These are phyloP conservation scores for Mustela erminea DNA, from an alignment of 2,797 vertebrate species.

Conservation along the genomic window DNA sequence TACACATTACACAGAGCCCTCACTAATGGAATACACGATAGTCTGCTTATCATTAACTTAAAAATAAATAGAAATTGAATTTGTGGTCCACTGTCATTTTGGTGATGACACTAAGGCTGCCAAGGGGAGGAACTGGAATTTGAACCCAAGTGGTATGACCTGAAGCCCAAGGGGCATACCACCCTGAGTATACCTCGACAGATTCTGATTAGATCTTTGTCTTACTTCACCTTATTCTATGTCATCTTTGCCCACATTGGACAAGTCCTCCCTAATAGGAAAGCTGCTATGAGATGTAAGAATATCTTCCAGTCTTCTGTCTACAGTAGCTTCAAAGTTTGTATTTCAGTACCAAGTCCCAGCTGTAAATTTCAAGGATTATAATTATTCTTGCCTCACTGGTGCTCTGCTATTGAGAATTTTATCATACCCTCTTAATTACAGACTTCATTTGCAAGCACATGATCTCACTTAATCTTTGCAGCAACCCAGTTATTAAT, in stretches of 20 bases:
- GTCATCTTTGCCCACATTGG: background rate
- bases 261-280: background rate
- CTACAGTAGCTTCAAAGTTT: background rate
- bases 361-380: background rate
- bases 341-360: background rate
- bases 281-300: background rate
- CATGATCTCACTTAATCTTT: background rate
- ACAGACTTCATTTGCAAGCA: slow-evolving; percentile 22
- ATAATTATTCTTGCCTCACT: background rate
- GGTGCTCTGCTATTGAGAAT: background rate
- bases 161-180: background rate
- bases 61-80: background rate
- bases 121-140: background rate
- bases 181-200: background rate
- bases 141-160: background rate
- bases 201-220: background rate
- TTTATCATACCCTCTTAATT: background rate
- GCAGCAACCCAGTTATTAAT: background rate
- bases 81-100: background rate
- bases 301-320: background rate
- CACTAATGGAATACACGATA: background rate
- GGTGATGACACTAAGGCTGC: background rate
- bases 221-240: background rate
- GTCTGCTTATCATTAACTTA: background rate
- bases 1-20: background rate